A percentile compares a stretch with the other conserved stretches of the same genome.
Evolutionary conservation across 2,797 vertebrate genomes (phyloP).

Genomic region (Paramormyrops hopkinsi): DNA sequence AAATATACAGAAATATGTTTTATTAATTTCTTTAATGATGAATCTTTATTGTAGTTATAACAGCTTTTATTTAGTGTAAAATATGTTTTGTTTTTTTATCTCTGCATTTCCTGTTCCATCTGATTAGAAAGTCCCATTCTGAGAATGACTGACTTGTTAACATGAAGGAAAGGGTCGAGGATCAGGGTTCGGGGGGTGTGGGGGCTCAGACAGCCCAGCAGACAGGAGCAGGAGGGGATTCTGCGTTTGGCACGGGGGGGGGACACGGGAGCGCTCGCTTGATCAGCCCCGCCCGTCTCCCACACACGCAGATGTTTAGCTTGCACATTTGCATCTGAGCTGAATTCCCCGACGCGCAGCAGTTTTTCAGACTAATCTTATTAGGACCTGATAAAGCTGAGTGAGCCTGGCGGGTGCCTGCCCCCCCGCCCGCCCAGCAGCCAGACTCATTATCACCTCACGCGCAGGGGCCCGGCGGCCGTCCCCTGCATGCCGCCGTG

Average conservation of each 20-base stretch:
- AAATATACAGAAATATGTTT: neutral
- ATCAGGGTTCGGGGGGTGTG: neutral
- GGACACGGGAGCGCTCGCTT: constrained; percentile 30
- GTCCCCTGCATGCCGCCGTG: constrained; percentile 42
- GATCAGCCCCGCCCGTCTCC: constrained; percentile 30
- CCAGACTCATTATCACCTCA: constrained; percentile 60
- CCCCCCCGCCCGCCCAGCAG: constrained; percentile 34
- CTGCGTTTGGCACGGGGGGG: constrained; percentile 17
- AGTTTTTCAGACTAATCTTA: constrained; percentile 66
- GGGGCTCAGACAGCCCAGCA: constrained; percentile 2
- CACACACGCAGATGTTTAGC: constrained; percentile 61
- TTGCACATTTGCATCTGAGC: constrained; percentile 73
- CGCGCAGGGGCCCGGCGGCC: constrained; percentile 35
- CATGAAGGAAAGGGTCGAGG: constrained; percentile 28
- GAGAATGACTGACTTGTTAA: constrained; percentile 26
- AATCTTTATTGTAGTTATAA: neutral
- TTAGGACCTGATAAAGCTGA: constrained; percentile 58
- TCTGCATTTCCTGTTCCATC: neutral
- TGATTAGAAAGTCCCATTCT: neutral
- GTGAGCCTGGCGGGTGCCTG: constrained; percentile 24
- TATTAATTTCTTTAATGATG: neutral
- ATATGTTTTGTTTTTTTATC: neutral
- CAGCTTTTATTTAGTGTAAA: neutral
- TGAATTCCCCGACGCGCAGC: constrained; percentile 64
- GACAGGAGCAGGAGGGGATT: constrained; percentile 16